Evolutionary conservation across 2,113 vertebrate species (phyloP), one percentile per base, ranked within the genome.

Genomic region (Poeciliopsis turrubarensis): DNA sequence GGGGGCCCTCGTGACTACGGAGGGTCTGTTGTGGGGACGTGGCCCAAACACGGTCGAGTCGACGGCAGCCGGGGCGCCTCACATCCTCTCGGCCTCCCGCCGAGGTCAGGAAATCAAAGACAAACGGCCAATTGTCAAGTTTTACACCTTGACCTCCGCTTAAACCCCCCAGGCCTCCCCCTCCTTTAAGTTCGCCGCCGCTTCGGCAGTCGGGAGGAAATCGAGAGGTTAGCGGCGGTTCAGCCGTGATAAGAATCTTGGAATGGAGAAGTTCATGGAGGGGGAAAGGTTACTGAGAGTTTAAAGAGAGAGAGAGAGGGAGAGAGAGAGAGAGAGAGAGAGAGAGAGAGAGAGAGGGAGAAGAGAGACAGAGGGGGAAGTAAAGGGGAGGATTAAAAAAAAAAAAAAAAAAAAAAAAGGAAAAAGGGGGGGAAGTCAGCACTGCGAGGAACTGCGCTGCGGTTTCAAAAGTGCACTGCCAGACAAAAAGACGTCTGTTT

Each of bases 181-280:
- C 75, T 75, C 86, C 81, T 92, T 90, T 69, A 87, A 90, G 85
- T 80, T 82, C 72, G 75, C 86, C 68, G 80, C 88, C 51, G 88
- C 87, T 86, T 79, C 70, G 44, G 84, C 87, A 91, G 87, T 91
- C 72, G 27, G 47, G 83, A 90, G 87, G 92, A 92, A 94, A 93
- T 88, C 82, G 72, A 87, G 90, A 89, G 93, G 94, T 93, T 93
- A 94, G 70, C 77, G 73, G 83, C 22, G 84, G 94, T 93, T 94
- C 93, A 93, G 82, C 76, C 87, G 86, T 85, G 93, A 95, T 95
- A 94, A 94, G 89, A 83, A 94, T 94, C 93, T 93, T 78, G 89
- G 91, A 91, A 93, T 88, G 90, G 91, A 91, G 89, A 94, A 94
- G 94, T 94, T 93, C 90, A 89, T 39, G 0, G 70, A 89, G 89